A percentile compares a stretch with the other conserved stretches of the same genome.
Conservation (phyloP, 2,888 invertebrate species). For the Acanthoscelides obtectus region DNA sequence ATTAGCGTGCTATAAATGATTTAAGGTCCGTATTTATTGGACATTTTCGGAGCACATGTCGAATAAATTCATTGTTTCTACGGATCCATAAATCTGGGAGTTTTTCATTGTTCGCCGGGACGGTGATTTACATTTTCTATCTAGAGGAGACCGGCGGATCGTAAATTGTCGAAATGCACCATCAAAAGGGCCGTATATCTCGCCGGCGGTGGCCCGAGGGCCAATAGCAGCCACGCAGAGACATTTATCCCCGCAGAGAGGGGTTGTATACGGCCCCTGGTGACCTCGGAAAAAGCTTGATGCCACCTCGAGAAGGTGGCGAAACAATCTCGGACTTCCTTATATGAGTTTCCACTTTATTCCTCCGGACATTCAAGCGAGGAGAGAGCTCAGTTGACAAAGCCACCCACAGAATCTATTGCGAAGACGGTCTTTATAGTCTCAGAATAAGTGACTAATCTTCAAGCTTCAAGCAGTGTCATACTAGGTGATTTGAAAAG, state of each 20-base stretch:
- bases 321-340: background rate
- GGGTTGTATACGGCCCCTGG: background rate
- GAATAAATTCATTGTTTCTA: conserved; percentile 35
- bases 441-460: no score
- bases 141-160: conserved; percentile 43
- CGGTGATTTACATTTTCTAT: conserved; percentile 46
- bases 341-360: background rate
- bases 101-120: conserved; percentile 25
- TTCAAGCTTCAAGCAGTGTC: no score
- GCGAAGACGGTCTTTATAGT: no score
- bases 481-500: no score
- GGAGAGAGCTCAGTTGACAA: background rate
- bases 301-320: background rate
- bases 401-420: no score
- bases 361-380: background rate
- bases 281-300: background rate
- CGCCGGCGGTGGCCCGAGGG: conserved; percentile 19
- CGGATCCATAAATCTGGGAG: conserved; percentile 33
- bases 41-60: conserved; percentile 27
- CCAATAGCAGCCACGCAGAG: conserved; percentile 15
- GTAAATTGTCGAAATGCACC: conserved; percentile 46
- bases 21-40: conserved; percentile 11
- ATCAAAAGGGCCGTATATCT: conserved; percentile 43
- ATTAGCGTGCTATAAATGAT: conserved; percentile 9
- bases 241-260: background rate